These are phyloP conservation scores for Acropternis orthonyx DNA, from an alignment of 2,797 vertebrate genomes.

Conservation along the genomic window DNA sequence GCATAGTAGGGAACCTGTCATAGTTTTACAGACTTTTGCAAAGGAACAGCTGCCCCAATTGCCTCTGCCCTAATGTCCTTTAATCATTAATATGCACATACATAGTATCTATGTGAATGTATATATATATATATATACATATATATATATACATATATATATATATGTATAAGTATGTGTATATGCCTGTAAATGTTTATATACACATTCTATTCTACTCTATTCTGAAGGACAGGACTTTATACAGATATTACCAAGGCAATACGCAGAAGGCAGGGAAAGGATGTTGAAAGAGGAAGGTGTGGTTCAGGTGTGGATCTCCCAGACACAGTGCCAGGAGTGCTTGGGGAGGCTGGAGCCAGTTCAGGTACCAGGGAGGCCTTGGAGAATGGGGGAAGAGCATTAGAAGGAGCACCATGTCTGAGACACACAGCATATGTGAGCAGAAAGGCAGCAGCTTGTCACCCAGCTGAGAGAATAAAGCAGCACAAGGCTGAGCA, in stretches of 20 bases:
- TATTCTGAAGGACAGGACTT: not conserved
- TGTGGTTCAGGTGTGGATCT: not conserved
- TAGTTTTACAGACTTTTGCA: not conserved
- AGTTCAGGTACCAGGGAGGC: not conserved
- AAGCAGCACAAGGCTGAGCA: not conserved
- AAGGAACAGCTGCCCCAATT: not conserved
- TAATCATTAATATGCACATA: not conserved
- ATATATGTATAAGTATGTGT: not conserved
- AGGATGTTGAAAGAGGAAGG: not conserved
- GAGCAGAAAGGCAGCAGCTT: not conserved
- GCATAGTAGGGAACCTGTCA: not conserved
- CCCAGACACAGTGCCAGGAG: not conserved
- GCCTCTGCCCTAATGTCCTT: not conserved
- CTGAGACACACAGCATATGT: not conserved
- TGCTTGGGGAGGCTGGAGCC: not conserved
- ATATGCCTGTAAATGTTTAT: too few relatives aligned
- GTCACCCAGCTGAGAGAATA: rapidly evolving
- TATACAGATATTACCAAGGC: not conserved
- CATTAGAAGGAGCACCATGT: not conserved
- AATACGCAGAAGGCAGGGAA: not conserved
- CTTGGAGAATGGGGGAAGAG: not conserved
- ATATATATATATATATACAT: too few relatives aligned
- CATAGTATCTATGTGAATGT: not conserved
- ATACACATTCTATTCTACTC: not conserved
- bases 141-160: too few relatives aligned